Conservation (phyloP, 2,113 vertebrate species). For the Pardalotus punctatus region DNA sequence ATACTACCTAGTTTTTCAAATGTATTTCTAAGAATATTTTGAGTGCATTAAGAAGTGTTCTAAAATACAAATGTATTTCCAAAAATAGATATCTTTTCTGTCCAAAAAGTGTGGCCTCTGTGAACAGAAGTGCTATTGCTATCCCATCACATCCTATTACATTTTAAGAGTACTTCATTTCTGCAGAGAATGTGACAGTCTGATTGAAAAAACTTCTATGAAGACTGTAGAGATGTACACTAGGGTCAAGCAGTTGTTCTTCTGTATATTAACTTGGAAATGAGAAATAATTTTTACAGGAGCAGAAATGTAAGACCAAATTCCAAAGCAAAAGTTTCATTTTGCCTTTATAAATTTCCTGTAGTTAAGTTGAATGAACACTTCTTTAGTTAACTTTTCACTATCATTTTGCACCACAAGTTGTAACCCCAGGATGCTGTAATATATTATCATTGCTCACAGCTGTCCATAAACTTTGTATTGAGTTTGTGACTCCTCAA, state of each 20-base stretch:
- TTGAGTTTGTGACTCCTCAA: not conserved
- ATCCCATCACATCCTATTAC: not conserved
- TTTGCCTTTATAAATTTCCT: not conserved
- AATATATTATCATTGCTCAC: not conserved
- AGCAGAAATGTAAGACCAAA: not conserved
- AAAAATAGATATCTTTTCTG: not conserved
- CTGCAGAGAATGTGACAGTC: not conserved
- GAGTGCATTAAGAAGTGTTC: not conserved
- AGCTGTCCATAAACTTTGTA: not conserved
- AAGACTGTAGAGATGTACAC: not conserved
- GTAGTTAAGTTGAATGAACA: not conserved
- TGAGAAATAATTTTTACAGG: not conserved
- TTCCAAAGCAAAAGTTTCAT: not conserved
- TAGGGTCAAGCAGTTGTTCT: not conserved
- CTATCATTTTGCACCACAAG: not conserved
- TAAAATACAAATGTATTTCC: not conserved
- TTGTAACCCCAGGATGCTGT: not conserved
- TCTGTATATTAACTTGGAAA: not conserved
- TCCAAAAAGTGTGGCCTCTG: not conserved
- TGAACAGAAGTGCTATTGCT: not conserved
- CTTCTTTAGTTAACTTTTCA: not conserved
- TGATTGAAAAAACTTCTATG: not conserved
- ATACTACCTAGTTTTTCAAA: not conserved
- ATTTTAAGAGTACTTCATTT: not conserved
- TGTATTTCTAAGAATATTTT: not conserved